Base-by-base conservation (phyloP, 2,888 invertebrate species). In the Periphyllus acericola region DNA sequence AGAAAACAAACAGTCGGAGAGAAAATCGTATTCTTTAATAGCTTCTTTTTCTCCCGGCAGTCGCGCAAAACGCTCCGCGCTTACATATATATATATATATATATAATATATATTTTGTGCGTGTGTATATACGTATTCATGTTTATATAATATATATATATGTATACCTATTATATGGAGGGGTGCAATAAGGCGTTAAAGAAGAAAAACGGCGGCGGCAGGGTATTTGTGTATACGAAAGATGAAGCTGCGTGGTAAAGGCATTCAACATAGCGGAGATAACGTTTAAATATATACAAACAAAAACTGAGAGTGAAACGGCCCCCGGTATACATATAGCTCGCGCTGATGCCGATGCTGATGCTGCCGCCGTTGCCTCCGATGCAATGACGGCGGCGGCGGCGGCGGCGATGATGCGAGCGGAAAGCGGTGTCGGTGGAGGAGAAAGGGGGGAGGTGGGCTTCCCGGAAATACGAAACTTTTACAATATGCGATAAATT, bases 401-500 rank as follows among this genome's bases (percentile, higher is more conserved):
- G 25, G 36, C 17, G 80, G n/a, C 19, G 60, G 21, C 74, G 83
- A 36, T 55, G 60, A 21, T 52, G 78, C 55, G 34, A 68, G 40
- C 72, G 55, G 55, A 40, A 80, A 66, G 66, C 52, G 29, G 60
- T 14, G 72, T n/a, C n/a, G n/a, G n/a, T n/a, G n/a, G n/a, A n/a
- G n/a, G n/a, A n/a, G 36, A 6, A 5, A 36, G 14, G 46, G 46
- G 46, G 46, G 9, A 9, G 46, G 46, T 5, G 9, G 14, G 14
- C 46, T 14, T 14, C 85, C 86, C 86, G 86, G 86, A 87, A 87
- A 87, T 87, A 87, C 86, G 86, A 87, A 87, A 87, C 86, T 87
- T 87, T 87, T 87, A 87, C 86, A 87, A 87, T 87, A 87, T 87
- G 80, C 86, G 86, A 87, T 87, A 87, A 87, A 87, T 87, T 81